Base-by-base conservation (phyloP, 2,113 vertebrate genomes). In the Calcarius ornatus region DNA sequence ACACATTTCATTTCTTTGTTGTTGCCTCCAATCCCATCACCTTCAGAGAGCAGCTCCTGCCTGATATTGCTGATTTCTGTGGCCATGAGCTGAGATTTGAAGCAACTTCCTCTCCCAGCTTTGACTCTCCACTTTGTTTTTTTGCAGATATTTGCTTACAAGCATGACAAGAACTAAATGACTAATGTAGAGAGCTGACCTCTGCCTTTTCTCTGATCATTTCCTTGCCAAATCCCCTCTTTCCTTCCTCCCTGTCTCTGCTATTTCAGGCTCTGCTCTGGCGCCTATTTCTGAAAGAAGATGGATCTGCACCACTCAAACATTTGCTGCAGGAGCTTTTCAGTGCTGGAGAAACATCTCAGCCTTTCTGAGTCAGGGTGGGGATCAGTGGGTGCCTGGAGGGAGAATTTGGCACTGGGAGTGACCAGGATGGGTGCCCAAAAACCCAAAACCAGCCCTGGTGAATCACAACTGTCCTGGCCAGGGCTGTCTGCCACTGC, bases 321-420 rank as follows among this genome's bases (percentile, higher is more conserved):
- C 40, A 6, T 85, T 86, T 76, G 82, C 91, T 96, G 92, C 54
- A 38, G 88, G 88, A 95, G 64, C 71, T 5, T 88, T 93, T 93
- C 86, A 48, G 80, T 4, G 75, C 87, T 69, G 79, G 31, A 33
- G 59, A 12, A 71, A 37, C 2, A 0, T 35, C 94, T 88, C 42
- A 11, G 85, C 61, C 2, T 27, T 70, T 16, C 4, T 40, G 81
- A 91, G 81, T 7, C 81, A 82, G 81, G 33, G 27, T 50, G 73
- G 81, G 48, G 21, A 28, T n/a, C 50, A 38, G 3, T 11, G 13
- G 2, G 13, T 40, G 73, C 33, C 69, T 10, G 43, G 20, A 24
- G 56, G 21, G 60, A 10, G 22, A 0, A 1, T 60, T 79, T 72
- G 86, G 83, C 31, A 6, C n/a, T 60, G 53, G 35, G 4, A 73